phyloP scores from a whole-genome alignment of 2,113 vertebrate genomes.

The Coreoperca whiteheadi region DNA sequence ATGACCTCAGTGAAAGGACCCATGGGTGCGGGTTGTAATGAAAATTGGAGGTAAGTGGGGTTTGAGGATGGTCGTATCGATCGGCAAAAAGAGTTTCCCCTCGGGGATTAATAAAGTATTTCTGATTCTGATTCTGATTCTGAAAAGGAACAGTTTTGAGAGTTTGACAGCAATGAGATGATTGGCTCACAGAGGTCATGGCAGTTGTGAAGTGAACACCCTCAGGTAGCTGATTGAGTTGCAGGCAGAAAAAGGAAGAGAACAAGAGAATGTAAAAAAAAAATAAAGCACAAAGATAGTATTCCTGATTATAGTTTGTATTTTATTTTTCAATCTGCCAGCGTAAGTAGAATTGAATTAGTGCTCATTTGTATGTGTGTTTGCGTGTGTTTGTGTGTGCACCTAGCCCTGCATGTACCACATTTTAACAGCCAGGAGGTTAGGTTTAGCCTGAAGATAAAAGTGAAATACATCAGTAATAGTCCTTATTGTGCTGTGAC shows the following conservation, averaged over 20 bases:
- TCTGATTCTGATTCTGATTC: no score
- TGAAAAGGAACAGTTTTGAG: background rate
- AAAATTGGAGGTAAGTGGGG: background rate
- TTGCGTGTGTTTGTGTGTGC: background rate
- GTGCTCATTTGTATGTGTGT: background rate
- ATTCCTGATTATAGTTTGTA: no score
- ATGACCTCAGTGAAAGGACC: no score
- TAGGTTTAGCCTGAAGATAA: background rate
- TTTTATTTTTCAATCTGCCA: no score
- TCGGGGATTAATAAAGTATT: no score
- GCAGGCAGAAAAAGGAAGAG: background rate
- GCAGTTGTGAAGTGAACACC: background rate
- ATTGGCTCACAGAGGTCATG: background rate
- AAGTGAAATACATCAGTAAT: conserved; percentile 20
- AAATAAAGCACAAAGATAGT: background rate
- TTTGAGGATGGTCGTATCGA: no score
- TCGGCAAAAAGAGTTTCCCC: no score
- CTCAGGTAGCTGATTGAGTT: background rate
- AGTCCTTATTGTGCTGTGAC: conserved; percentile 5
- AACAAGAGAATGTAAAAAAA: background rate
- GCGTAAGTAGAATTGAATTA: background rate
- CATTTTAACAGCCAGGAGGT: conserved; percentile 31
- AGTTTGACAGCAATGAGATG: background rate
- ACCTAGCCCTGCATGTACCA: background rate
- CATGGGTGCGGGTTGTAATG: background rate